Conservation (phyloP, 2,113 vertebrate species). For the Rousettus leschenaultii region DNA sequence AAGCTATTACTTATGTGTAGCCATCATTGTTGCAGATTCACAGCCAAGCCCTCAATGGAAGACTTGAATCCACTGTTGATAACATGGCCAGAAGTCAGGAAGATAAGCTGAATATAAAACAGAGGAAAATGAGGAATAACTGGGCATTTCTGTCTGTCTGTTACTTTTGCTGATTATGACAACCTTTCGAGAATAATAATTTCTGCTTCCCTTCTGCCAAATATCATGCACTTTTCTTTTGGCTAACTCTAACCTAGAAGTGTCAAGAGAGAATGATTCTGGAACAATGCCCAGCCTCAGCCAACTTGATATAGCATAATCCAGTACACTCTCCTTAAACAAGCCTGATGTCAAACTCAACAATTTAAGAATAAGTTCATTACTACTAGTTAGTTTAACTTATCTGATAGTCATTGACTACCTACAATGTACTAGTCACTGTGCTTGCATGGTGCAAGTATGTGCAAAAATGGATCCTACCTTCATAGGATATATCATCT, state of each 20-base stretch:
- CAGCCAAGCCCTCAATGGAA: no score
- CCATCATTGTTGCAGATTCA: no score
- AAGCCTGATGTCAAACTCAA: neutral
- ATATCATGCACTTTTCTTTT: neutral
- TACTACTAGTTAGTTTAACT: neutral
- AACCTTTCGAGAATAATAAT: neutral
- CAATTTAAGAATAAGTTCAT: neutral
- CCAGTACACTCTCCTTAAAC: neutral
- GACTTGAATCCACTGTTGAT: neutral
- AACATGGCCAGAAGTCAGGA: neutral
- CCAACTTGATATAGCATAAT: neutral
- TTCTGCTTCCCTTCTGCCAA: neutral
- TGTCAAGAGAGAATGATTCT: neutral
- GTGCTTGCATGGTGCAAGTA: neutral
- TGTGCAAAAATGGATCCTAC: neutral
- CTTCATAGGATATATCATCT: neutral
- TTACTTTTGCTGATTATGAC: neutral
- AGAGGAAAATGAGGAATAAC: neutral
- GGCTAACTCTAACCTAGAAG: neutral
- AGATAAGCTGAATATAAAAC: neutral
- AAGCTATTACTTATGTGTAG: neutral
- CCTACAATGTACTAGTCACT: neutral
- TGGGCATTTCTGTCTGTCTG: neutral
- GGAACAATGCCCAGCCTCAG: neutral
- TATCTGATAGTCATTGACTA: neutral